Evolutionary conservation across 1,140 invertebrate genomes (phyloP).

Genomic region (Plectrocnemia conspersa): DNA sequence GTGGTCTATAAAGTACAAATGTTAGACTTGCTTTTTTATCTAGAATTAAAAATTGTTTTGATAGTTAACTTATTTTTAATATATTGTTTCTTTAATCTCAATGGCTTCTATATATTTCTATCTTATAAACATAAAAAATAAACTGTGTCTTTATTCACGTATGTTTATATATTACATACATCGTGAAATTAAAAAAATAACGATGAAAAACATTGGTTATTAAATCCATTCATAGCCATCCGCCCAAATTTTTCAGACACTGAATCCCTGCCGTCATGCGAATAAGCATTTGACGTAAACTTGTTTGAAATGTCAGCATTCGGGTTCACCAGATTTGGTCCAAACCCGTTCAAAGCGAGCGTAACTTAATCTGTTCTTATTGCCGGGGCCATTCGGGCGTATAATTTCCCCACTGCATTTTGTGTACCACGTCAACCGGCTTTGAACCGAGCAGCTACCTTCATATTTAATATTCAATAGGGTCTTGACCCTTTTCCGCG

Average conservation of each 20-base stretch:
- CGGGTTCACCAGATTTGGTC: conserved; percentile 30
- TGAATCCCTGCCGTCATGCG: conserved; percentile 23
- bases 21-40: too few species aligned
- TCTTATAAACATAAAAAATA: too few species aligned
- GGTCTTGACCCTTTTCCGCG: too few species aligned
- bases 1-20: too few species aligned
- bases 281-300: conserved; percentile 31
- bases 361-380: conserved; percentile 35
- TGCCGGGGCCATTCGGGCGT: conserved; percentile 30
- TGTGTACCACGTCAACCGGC: conserved; percentile 25
- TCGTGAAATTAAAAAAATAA: too few species aligned
- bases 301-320: conserved; percentile 35
- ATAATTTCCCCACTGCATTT: conserved; percentile 35
- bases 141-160: too few species aligned
- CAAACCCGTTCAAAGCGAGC: conserved; percentile 31
- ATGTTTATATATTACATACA: too few species aligned
- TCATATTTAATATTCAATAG: conserved; percentile 32
- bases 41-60: too few species aligned
- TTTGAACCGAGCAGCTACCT: conserved; percentile 25
- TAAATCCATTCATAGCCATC: conserved; percentile 35
- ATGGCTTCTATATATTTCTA: too few species aligned
- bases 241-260: conserved; percentile 31
- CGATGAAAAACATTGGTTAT: conserved; percentile 29
- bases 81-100: too few species aligned
- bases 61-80: too few species aligned